These are phyloP conservation scores for Calyptommatus sinebrachiatus DNA, from an alignment of 2,113 vertebrate genomes.

Conservation along the genomic window DNA sequence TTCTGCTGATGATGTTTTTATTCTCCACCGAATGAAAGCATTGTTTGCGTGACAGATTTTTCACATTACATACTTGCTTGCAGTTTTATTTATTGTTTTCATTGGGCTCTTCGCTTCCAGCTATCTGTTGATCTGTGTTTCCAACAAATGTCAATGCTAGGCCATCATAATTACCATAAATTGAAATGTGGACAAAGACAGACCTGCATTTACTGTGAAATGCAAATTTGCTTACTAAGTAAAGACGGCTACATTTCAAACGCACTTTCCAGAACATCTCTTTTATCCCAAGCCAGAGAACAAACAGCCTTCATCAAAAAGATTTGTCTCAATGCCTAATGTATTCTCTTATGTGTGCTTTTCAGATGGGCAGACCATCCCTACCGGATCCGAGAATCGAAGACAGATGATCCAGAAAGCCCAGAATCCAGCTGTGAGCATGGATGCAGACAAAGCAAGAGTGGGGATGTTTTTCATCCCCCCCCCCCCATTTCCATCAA, in stretches of 20 bases:
- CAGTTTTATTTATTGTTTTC: constrained; percentile 5
- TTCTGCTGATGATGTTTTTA: background rate
- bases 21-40: constrained; percentile 27
- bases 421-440: background rate
- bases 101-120: constrained; percentile 29
- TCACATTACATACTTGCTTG: constrained; percentile 1
- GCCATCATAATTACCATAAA: constrained; percentile 45
- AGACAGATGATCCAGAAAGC: background rate
- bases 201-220: constrained; percentile 29
- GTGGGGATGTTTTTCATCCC: background rate
- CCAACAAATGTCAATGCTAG: constrained; percentile 35
- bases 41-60: background rate
- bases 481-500: background rate
- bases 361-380: background rate
- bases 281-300: constrained; percentile 60
- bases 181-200: constrained; percentile 30
- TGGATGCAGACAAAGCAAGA: background rate
- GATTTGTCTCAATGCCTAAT: constrained; percentile 34
- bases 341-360: constrained; percentile 28
- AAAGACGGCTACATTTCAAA: constrained; percentile 50
- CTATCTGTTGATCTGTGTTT: constrained; percentile 35
- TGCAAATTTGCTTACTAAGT: constrained; percentile 46
- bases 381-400: background rate
- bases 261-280: constrained; percentile 50
- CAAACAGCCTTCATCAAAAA: constrained; percentile 50